A percentile compares a stretch with the other conserved stretches of the same genome.
These are phyloP conservation scores for Glossosoma conforme DNA, from an alignment of 1,140 invertebrate genomes.

Conservation along the genomic window DNA sequence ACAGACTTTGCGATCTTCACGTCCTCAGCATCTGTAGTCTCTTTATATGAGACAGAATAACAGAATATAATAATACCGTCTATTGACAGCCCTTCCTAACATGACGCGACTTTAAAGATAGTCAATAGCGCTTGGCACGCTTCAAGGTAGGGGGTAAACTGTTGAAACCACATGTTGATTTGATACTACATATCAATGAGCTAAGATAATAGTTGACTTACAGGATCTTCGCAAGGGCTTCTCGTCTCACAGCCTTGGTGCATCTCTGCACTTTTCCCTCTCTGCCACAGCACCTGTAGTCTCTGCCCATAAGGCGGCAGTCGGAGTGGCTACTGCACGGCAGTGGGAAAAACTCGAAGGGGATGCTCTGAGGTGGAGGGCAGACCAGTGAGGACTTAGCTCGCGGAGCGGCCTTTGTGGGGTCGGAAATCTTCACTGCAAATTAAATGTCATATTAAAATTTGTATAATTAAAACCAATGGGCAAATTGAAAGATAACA, in stretches of 20 bases:
- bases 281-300: conserved; percentile 42
- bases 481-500: too few species aligned
- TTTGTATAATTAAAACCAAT: too few species aligned
- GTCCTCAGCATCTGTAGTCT: too few species aligned
- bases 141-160: too few species aligned
- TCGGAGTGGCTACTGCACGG: conserved; percentile 43
- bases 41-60: too few species aligned
- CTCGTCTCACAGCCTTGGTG: conserved; percentile 37
- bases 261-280: conserved; percentile 36
- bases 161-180: conserved; percentile 1
- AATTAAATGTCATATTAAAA: conserved; percentile 3
- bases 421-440: conserved; percentile 12
- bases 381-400: conserved; percentile 16
- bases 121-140: too few species aligned
- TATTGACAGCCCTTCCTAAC: too few species aligned
- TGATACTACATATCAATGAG: too few species aligned
- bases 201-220: too few species aligned
- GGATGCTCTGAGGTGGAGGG: conserved; percentile 16
- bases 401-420: neutral
- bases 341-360: conserved; percentile 43
- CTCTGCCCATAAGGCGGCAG: conserved; percentile 43
- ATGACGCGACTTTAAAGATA: too few species aligned
- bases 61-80: too few species aligned
- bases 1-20: too few species aligned
- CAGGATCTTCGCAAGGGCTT: neutral